Evolutionary conservation across 2,113 vertebrate species (phyloP), one percentile per base, ranked within the genome.

Genomic region (Vicugna pacos): DNA sequence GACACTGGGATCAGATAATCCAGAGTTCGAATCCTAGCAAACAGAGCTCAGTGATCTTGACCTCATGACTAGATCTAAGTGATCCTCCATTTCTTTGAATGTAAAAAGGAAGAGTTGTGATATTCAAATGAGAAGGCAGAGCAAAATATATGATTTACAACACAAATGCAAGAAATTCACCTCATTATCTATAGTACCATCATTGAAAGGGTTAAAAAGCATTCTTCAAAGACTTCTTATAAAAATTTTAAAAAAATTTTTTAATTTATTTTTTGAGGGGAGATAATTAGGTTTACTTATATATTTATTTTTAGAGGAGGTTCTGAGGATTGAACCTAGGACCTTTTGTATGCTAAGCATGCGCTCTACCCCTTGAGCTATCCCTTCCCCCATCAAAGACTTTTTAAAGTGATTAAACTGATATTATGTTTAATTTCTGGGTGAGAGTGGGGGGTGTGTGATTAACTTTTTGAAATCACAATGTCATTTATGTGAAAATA

Each of bases 401-500:
- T 1, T 56, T 87, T 56, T 77, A 54, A 72, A 50, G 69, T 92
- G 26, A 88, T 76, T 85, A 56, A 48, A 46, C 56, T 54, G 22
- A 48, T 48, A 35, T 52, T 91, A 58, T 15, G 50, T 16, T 7
- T 85, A 67, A 87, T 76, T 67, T 89, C 52, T 81, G 7, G 20
- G 38, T 70, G 35, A 10, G 20, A 48, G 15, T 50, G 30, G 19
- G 4, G 0, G 4, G 0, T 9, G 1, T 84, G 54, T 89, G 70
- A 32, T 76, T 50, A 92, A 32, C 42, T 90, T 89, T 93, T 72
- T 92, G 67, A 94, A 94, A 65, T 28, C 50, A 89, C 46, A 52
- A 52, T 75, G 13, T 52, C n/a, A 73, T 81, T 84, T 46, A 65
- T 50, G 70, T 22, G 5, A 87, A 90, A 82, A 42, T 76, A 84